Evolutionary conservation across 2,113 vertebrate genomes (phyloP), one percentile per base, ranked within the genome.

Genomic region (Prochilodus magdalenae): DNA sequence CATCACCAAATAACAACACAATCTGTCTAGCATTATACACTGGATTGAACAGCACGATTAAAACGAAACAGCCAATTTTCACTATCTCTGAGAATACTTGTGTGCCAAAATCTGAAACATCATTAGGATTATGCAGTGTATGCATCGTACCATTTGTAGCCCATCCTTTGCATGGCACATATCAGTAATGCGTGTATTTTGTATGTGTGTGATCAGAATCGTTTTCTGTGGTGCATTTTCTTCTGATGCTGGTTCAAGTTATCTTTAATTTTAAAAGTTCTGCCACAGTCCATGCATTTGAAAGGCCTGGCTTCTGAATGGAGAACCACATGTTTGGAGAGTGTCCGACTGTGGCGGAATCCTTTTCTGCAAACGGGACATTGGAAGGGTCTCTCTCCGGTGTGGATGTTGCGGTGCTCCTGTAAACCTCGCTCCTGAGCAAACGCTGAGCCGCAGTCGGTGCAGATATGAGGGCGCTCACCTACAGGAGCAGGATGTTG

Each of bases 381-480:
- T 62, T 79, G 76, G 71, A 84, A 84, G 26, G 76, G 82, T 29
- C 76, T 84, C 70, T 84, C 70, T 49, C 82, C 82, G 4, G 82
- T 84, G 77, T 84, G 82, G 73, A 80, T 84, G 72, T 84, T 84
- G 20, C 77, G 82, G 63, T 84, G 77, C 62, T 84, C 77, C 82
- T 79, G 82, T 36, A 75, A 63, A 26, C 71, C 82, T 16, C 77
- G 33, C 53, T 79, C 77, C 47, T 84, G 82, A 22, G 82, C 76
- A 59, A 84, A 84, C 16, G 82, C 63, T 15, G 57, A 79, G 36
- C 82, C 82, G 15, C 82, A 84, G 77, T 84, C 77, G 0, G 70
- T 11, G 63, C 82, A 84, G 33, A 67, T 73, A 51, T 84, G 77
- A 8, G 76, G 82, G 0, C 82, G 70, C 62, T 84, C 82, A 1